These are phyloP conservation scores for Panagrolaimus sp. DNA, from an alignment of 1,140 invertebrate genomes.

Conservation along the genomic window DNA sequence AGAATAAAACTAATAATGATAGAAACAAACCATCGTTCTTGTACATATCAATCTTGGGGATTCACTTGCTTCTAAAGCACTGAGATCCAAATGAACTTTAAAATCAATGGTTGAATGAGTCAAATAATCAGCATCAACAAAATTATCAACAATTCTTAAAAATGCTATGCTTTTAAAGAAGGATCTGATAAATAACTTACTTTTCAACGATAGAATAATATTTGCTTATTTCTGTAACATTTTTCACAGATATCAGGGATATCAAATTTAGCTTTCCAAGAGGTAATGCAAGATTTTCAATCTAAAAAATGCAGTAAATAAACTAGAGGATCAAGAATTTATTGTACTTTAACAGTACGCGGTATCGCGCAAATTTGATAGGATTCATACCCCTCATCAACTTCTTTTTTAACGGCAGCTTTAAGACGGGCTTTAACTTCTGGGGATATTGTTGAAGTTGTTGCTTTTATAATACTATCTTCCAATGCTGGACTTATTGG, in stretches of 20 bases:
- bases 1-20: too few species aligned
- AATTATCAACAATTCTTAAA: slow-evolving; percentile 11
- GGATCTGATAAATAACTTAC: background rate
- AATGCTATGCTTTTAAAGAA: background rate
- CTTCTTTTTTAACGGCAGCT: slow-evolving; percentile 7
- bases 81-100: background rate
- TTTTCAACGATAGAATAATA: slow-evolving; percentile 7
- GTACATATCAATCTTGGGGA: background rate
- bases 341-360: too few species aligned
- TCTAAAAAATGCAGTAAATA: background rate
- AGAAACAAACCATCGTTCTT: slow-evolving; percentile 7
- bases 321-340: background rate
- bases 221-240: background rate
- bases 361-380: too few species aligned
- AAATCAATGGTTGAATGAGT: background rate
- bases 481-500: background rate
- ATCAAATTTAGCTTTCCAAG: slow-evolving; percentile 1
- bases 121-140: background rate
- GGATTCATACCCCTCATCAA: slow-evolving; percentile 2
- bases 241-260: background rate
- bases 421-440: background rate
- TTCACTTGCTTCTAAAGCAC: background rate
- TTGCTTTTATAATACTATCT: background rate
- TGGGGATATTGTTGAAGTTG: background rate
- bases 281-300: background rate